phyloP scores from a whole-genome alignment of 2,888 invertebrate species.

The Nasonovia ribisnigri region DNA sequence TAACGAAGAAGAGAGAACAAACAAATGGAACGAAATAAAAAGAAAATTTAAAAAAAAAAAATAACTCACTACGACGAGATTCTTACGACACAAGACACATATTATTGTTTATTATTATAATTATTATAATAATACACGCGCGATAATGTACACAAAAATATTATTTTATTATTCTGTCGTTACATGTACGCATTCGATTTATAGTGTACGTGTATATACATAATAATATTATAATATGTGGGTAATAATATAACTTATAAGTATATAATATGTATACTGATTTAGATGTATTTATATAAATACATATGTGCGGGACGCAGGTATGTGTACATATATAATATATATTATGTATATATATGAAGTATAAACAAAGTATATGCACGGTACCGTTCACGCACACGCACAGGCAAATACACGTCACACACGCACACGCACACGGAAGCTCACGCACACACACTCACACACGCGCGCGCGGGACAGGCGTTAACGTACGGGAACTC shows the following conservation, averaged over 20 bases:
- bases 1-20: constrained; percentile 17
- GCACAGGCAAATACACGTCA: background rate
- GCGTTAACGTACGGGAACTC: background rate
- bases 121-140: background rate
- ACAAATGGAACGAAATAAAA: background rate
- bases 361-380: constrained; percentile 10
- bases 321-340: background rate
- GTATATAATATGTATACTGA: background rate
- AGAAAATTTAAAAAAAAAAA: background rate
- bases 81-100: background rate
- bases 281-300: constrained; percentile 21
- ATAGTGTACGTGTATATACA: background rate
- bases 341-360: constrained; percentile 3
- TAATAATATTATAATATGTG: background rate
- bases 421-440: background rate
- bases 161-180: background rate
- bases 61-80: background rate
- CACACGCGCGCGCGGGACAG: background rate
- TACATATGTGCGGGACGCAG: background rate
- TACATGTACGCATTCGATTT: background rate
- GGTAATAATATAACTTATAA: background rate
- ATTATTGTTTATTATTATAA: background rate
- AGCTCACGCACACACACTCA: background rate
- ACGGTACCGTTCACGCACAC: background rate
- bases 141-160: background rate